A percentile compares a stretch with the other conserved stretches of the same genome.
Evolutionary conservation across 2,113 vertebrate species (phyloP).

Genomic region (Pimephales promelas): DNA sequence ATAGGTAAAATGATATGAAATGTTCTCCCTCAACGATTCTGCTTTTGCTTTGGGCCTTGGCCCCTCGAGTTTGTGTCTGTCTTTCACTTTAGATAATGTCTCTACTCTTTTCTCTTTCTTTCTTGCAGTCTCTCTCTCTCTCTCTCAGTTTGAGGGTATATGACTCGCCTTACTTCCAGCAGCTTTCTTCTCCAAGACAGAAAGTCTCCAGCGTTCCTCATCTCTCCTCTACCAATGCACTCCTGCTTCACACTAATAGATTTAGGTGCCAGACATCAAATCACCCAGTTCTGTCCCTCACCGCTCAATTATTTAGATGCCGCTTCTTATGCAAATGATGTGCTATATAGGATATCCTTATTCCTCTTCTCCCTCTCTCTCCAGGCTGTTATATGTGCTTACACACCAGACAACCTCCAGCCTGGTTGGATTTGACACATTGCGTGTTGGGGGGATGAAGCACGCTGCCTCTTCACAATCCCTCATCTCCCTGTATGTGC

Average conservation of each 20-base stretch:
- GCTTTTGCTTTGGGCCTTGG: neutral
- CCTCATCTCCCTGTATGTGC: slow-evolving; percentile 75
- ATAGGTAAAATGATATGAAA: neutral
- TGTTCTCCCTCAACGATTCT: slow-evolving; percentile 7
- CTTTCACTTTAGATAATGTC: slow-evolving; percentile 5
- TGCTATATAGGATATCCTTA: slow-evolving; percentile 62
- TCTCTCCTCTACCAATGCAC: slow-evolving; percentile 36
- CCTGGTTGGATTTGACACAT: slow-evolving; percentile 74
- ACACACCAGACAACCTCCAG: slow-evolving; percentile 68
- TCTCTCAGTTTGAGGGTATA: neutral
- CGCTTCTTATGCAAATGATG: slow-evolving; percentile 79
- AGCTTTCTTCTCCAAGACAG: slow-evolving; percentile 36
- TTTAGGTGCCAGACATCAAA: slow-evolving; percentile 81
- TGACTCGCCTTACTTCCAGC: neutral
- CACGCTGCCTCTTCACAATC: slow-evolving; percentile 65
- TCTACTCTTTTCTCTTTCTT: slow-evolving; percentile 51
- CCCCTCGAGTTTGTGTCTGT: neutral
- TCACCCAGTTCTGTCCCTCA: slow-evolving; percentile 73
- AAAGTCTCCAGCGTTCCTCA: slow-evolving; percentile 53
- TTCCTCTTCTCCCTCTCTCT: neutral
- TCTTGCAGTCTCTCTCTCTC: slow-evolving; percentile 2
- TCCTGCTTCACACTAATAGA: slow-evolving; percentile 70
- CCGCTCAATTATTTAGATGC: slow-evolving; percentile 80
- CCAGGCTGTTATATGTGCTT: slow-evolving; percentile 65
- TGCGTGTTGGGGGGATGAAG: slow-evolving; percentile 69